Conservation (phyloP, 2,888 invertebrate species). For the Ennomos fuscantarius region DNA sequence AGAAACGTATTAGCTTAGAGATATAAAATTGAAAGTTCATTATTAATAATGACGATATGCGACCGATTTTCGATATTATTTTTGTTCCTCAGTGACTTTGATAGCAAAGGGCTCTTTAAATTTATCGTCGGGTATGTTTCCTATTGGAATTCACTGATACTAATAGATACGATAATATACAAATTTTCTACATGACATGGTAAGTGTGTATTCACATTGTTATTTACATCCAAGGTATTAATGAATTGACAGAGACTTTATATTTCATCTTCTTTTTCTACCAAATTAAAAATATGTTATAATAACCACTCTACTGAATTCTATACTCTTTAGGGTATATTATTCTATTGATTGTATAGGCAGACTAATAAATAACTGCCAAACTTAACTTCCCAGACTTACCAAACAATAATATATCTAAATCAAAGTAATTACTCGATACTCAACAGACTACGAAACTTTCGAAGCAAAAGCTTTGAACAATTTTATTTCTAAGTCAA, state of each 20-base stretch:
- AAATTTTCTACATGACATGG: too few species aligned
- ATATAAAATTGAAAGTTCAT: constrained; percentile 34
- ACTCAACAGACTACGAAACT: constrained; percentile 29
- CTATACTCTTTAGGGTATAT: not conserved
- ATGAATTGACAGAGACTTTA: too few species aligned
- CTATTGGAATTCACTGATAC: too few species aligned
- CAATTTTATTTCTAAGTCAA: not conserved
- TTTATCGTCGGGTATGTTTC: too few species aligned
- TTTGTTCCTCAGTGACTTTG: not conserved
- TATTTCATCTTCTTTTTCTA: too few species aligned
- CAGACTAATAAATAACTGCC: constrained; percentile 30
- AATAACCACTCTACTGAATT: too few species aligned
- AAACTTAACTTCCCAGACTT: constrained; percentile 34
- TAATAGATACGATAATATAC: too few species aligned
- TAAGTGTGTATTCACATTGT: too few species aligned
- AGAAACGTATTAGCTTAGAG: constrained; percentile 38
- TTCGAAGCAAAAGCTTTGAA: not conserved
- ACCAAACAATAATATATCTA: constrained; percentile 43
- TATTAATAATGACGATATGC: constrained; percentile 22
- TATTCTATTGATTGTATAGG: constrained; percentile 9
- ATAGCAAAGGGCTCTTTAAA: too few species aligned
- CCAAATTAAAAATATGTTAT: too few species aligned
- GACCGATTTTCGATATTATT: not conserved
- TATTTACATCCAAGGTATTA: too few species aligned
- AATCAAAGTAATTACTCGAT: constrained; percentile 43